These are phyloP conservation scores for Oreotrochilus melanogaster DNA, from an alignment of 2,113 vertebrate species.

Conservation along the genomic window DNA sequence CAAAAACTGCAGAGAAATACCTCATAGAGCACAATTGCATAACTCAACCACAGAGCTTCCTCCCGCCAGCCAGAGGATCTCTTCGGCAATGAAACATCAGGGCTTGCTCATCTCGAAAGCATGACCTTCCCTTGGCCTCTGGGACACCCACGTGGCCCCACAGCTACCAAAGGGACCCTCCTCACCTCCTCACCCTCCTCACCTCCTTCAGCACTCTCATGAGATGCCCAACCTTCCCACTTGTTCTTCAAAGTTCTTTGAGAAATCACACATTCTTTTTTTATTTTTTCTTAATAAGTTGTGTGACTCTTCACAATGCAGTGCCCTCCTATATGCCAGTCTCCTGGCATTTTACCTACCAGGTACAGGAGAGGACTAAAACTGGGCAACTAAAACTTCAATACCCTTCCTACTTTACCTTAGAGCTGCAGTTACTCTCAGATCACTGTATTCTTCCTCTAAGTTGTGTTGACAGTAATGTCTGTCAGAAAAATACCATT, in stretches of 20 bases:
- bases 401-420: background rate
- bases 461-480: background rate
- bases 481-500: background rate
- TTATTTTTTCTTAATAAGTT: background rate
- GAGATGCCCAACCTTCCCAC: background rate
- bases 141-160: background rate
- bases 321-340: background rate
- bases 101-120: background rate
- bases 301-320: background rate
- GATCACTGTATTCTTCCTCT: background rate
- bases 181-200: too few relatives aligned
- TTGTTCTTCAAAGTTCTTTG: background rate
- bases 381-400: background rate
- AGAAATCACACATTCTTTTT: background rate
- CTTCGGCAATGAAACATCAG: rapidly evolving
- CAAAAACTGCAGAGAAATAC: conserved; percentile 37
- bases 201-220: too few relatives aligned
- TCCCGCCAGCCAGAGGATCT: background rate
- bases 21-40: conserved; percentile 32
- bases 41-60: conserved; percentile 55
- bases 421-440: background rate
- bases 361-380: background rate
- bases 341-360: background rate
- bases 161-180: rapidly evolving
- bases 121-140: background rate